Percentiles rank a stretch among this genome's conserved stretches.
Conservation (phyloP, 1,140 invertebrate species). For the Cotesia chilonis region DNA sequence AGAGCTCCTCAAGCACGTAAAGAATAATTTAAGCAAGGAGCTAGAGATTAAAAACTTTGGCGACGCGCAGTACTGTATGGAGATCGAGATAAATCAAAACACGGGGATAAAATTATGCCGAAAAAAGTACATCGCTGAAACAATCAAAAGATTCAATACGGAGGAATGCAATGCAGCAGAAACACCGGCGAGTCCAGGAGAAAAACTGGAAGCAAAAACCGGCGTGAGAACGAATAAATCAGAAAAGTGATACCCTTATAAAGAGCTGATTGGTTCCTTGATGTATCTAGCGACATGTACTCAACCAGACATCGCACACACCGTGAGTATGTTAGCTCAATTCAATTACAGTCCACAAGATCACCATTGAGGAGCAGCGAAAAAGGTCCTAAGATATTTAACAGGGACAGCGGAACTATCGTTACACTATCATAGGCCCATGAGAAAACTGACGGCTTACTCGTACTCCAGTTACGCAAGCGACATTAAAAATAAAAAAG, state of each 20-base stretch:
- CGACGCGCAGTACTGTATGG: slow-evolving; percentile 13
- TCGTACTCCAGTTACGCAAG: slow-evolving; percentile 6
- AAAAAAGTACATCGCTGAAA: too few species aligned
- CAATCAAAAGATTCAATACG: slow-evolving; percentile 22
- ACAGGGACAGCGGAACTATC: background rate
- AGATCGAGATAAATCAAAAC: slow-evolving; percentile 21
- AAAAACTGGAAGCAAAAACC: background rate
- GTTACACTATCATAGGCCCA: background rate
- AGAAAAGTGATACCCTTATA: slow-evolving; percentile 25
- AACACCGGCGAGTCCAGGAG: slow-evolving; percentile 11
- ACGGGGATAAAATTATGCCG: too few species aligned
- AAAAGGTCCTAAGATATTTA: slow-evolving; percentile 42
- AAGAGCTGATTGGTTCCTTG: slow-evolving; percentile 45
- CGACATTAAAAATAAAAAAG: background rate
- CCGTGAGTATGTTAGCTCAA: slow-evolving; percentile 44
- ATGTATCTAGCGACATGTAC: slow-evolving; percentile 48
- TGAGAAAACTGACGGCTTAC: background rate
- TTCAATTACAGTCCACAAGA: slow-evolving; percentile 42
- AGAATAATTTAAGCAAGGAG: slow-evolving; percentile 29
- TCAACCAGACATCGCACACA: slow-evolving; percentile 46
- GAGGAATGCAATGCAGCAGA: background rate
- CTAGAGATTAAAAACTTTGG: slow-evolving; percentile 34
- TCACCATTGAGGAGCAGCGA: slow-evolving; percentile 40
- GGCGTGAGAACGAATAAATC: background rate
- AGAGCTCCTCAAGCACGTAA: slow-evolving; percentile 31